These are phyloP conservation scores for Drosophila mauritiana DNA, from an alignment of 1,140 invertebrate species.

Conservation along the genomic window DNA sequence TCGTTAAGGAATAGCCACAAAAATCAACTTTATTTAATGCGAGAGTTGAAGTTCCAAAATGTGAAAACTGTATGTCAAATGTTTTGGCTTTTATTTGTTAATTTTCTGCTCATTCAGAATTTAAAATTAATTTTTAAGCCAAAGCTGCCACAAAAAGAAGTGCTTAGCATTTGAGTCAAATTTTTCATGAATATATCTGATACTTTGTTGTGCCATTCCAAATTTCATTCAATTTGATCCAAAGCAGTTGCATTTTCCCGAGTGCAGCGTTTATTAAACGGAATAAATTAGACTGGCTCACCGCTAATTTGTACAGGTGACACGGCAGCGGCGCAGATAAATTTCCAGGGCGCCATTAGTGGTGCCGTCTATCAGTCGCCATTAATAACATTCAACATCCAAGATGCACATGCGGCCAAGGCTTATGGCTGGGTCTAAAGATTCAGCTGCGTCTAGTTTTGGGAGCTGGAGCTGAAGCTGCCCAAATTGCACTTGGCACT, in stretches of 20 bases:
- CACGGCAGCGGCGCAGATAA: slow-evolving; percentile 45
- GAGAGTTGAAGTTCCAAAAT: neutral
- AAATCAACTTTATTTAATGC: slow-evolving; percentile 15
- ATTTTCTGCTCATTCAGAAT: neutral
- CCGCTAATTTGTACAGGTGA: slow-evolving; percentile 53
- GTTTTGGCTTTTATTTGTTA: neutral
- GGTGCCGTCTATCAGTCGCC: slow-evolving; percentile 57
- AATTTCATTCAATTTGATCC: neutral
- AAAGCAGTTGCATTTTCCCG: neutral
- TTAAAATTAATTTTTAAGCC: too few relatives aligned
- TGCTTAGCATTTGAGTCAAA: too few relatives aligned
- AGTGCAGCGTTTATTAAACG: slow-evolving; percentile 33
- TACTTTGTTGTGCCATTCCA: too few relatives aligned
- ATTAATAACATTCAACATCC: slow-evolving; percentile 73
- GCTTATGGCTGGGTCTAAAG: too few relatives aligned
- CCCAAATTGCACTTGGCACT: slow-evolving; percentile 60
- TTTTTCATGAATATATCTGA: too few relatives aligned
- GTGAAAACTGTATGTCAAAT: neutral
- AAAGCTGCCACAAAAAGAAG: too few relatives aligned
- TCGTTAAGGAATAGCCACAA: slow-evolving; percentile 7
- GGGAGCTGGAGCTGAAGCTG: neutral
- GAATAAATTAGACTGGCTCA: slow-evolving; percentile 42
- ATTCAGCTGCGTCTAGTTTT: neutral
- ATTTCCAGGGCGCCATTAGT: slow-evolving; percentile 46
- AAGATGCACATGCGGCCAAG: slow-evolving; percentile 44